Base-by-base conservation (phyloP, 2,113 vertebrate genomes). In the Siniperca knerii region DNA sequence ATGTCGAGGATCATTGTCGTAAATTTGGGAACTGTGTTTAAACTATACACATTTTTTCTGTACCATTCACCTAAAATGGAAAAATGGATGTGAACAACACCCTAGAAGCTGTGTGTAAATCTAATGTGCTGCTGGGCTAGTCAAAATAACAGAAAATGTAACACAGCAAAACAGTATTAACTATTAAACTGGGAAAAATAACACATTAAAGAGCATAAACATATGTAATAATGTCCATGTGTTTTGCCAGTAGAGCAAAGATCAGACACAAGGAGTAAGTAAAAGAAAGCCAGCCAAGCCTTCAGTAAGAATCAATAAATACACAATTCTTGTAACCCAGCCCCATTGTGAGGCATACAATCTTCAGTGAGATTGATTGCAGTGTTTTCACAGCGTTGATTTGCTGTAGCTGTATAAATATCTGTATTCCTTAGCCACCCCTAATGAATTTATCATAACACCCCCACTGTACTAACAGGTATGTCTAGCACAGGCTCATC, bases 251-350 rank as follows among this genome's bases (percentile, higher is more conserved):
- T 50, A 13, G 21, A 42, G 35, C 21, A 87, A 78, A 81, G 50
- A 88, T 80, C 57, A 86, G 15, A 79, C 48, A 61, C n/a, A 57
- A 67, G 4, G 3, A 73, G 18, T 65, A 50, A 79, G 25, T 23
- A 54, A 76, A 90, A 83, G 58, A 79, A 81, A 83, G 64, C 33
- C 71, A 77, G 66, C 50, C 35, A 77, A 79, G 72, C 44, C 54
- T 78, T 88, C 23, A 75, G 61, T 74, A 78, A 68, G 81, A 87
- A 92, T 89, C 86, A 75, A 89, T 90, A 85, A 90, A 87, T 62
- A 79, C 81, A 87, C 61, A 77, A 44, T 69, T 73, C 68, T 77
- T 75, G 42, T 11, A 66, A 25, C 61, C 25, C 48, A 79, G 58
- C 25, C 54, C 65, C 54, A 77, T 7, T 79, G 78, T 69, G 74